phyloP scores from a whole-genome alignment of 2,113 vertebrate genomes.

The Bujurquina vittata region DNA sequence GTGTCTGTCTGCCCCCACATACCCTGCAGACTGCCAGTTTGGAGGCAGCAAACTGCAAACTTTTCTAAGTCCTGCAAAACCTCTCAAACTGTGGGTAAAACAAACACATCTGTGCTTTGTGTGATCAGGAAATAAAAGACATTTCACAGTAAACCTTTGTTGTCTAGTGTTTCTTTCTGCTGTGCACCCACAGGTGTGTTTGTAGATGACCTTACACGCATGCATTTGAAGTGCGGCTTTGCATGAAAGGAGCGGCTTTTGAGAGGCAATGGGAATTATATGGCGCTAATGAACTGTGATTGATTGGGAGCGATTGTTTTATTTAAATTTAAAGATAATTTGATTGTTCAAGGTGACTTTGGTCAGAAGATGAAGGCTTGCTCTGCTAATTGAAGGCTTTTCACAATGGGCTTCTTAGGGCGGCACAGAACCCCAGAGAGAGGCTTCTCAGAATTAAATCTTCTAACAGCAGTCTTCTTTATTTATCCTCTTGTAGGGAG shows the following conservation, averaged over 20 bases:
- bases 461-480: conserved; percentile 63
- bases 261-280: conserved; percentile 29
- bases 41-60: conserved; percentile 9
- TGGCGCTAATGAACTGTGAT: conserved; percentile 55
- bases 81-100: conserved; percentile 30
- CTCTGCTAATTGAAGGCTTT: conserved; percentile 71
- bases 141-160: conserved; percentile 4
- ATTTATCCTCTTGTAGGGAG: conserved; percentile 58
- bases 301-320: conserved; percentile 59
- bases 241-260: not conserved
- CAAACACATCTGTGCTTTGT: conserved; percentile 49
- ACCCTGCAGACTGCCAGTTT: conserved; percentile 25
- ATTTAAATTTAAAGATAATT: conserved; percentile 69
- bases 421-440: conserved; percentile 46
- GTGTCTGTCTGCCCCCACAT: conserved; percentile 17
- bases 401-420: conserved; percentile 37
- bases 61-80: conserved; percentile 22
- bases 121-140: conserved; percentile 45
- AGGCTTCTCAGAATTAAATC: conserved; percentile 67
- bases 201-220: conserved; percentile 18
- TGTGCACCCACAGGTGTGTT: conserved; percentile 27
- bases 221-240: not conserved
- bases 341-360: conserved; percentile 77
- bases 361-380: conserved; percentile 56
- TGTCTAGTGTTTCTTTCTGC: not conserved